Evolutionary conservation across 1,140 invertebrate genomes (phyloP).

Genomic region (Myzus persicae): DNA sequence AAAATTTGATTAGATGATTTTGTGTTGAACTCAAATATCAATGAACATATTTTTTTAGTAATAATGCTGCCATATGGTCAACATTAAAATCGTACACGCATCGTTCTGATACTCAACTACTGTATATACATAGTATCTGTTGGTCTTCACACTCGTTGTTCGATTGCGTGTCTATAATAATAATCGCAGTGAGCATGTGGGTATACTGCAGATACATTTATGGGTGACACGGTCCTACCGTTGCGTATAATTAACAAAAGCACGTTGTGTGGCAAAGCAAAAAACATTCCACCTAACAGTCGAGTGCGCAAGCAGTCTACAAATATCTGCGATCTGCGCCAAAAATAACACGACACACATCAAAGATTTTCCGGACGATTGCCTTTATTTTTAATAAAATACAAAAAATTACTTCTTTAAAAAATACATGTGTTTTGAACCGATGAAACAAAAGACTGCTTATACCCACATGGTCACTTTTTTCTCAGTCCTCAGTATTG

Average conservation of each 20-base stretch:
- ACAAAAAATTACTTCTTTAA: not conserved
- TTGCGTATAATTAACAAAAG: conserved; percentile 12
- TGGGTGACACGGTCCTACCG: not conserved
- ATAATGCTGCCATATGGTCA: not conserved
- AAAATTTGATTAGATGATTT: not conserved
- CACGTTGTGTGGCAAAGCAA: not conserved
- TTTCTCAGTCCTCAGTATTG: not conserved
- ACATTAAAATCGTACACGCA: not conserved
- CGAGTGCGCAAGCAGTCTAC: not conserved
- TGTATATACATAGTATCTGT: not conserved
- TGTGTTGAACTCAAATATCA: not conserved
- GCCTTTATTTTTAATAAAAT: conserved; percentile 16
- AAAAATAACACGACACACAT: not conserved
- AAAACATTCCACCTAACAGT: not conserved
- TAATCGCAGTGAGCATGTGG: not conserved
- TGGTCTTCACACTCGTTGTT: not conserved
- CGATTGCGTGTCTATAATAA: not conserved
- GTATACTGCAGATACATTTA: not conserved
- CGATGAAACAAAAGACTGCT: not conserved
- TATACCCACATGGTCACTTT: not conserved
- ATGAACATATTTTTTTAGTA: not conserved
- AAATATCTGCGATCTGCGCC: not conserved
- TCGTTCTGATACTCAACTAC: not conserved
- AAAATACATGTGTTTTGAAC: not conserved
- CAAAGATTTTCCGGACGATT: not conserved